These are phyloP conservation scores for Cryptoblepharus egeriae DNA, from an alignment of 2,797 vertebrate genomes.

Conservation along the genomic window DNA sequence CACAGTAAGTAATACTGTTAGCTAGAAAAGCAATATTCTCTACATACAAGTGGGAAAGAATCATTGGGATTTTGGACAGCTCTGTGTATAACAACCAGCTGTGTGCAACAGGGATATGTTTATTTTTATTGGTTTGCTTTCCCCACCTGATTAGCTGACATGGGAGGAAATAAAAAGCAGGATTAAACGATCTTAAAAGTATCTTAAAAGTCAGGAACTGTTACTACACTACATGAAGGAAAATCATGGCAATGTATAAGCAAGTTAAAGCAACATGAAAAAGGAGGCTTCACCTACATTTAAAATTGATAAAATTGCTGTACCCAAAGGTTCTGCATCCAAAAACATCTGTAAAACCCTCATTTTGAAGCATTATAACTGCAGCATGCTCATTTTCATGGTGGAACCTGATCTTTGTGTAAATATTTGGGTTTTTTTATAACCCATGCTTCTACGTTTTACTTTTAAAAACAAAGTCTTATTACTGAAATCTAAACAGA, in stretches of 20 bases:
- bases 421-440: neutral
- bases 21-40: constrained; percentile 23
- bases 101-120: constrained; percentile 39
- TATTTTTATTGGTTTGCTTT: constrained; percentile 33
- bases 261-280: neutral
- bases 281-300: neutral
- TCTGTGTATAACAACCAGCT: too few relatives aligned
- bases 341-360: neutral
- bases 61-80: neutral
- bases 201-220: constrained; percentile 61
- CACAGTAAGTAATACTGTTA: constrained; percentile 11
- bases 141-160: constrained; percentile 53
- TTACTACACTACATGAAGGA: neutral
- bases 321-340: neutral
- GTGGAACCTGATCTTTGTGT: neutral
- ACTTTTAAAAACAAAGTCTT: neutral
- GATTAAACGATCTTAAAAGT: constrained; percentile 61
- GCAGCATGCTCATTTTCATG: neutral
- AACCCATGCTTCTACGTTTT: neutral
- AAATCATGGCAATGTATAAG: neutral
- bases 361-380: too few relatives aligned
- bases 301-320: neutral
- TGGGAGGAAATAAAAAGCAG: constrained; percentile 55
- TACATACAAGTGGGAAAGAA: neutral
- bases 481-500: neutral